Base-by-base conservation (phyloP, 2,888 invertebrate genomes). In the Nymphalis urticae region DNA sequence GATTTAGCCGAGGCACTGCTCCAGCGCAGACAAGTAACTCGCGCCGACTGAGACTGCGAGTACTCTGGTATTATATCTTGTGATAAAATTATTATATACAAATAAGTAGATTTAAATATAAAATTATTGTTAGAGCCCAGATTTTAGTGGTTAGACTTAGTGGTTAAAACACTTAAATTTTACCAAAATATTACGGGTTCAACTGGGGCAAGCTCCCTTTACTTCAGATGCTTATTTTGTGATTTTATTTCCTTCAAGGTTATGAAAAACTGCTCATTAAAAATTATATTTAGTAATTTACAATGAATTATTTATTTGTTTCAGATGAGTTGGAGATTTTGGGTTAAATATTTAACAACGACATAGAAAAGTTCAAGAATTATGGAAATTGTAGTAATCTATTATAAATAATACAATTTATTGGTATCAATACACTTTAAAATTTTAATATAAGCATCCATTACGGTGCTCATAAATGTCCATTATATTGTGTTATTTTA, bases 1-100 rank as follows among this genome's bases (percentile, higher is more conserved):
- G 97, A 98, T 87, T 93, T 98, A 74, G 97, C 97, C 21, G 95
- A 95, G 53, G 98, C 97, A 68, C 93, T 97, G 78, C 95, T 97
- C 82, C 95, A 97, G 83, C 96, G 96, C 82, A 95, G 98, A 80
- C 97, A 97, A 86, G 96, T 95, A 61, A 85, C 88, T 47, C 87
- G 91, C 72, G 84, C 90, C 68, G 93, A 93, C 85, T 93, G 90
- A 92, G 82, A 71, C 50, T 50, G 62, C n/a, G 62, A 27, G 2
- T 53, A 62, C 64, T 60, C 66, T 62, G 69, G 70, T 72, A 69
- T 58, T 47, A 50, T 51, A 51, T 42, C 42, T 13, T 13, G 13
- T 42, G n/a, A 48, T 64, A 64, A 48, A 27, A 42, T 27, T 17
- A 19, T 32, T 32, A 32, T 32, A 32, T 6, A 32, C 27, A 32